Evolutionary conservation across 1,140 invertebrate species (phyloP).

Genomic region (Drosophila littoralis): DNA sequence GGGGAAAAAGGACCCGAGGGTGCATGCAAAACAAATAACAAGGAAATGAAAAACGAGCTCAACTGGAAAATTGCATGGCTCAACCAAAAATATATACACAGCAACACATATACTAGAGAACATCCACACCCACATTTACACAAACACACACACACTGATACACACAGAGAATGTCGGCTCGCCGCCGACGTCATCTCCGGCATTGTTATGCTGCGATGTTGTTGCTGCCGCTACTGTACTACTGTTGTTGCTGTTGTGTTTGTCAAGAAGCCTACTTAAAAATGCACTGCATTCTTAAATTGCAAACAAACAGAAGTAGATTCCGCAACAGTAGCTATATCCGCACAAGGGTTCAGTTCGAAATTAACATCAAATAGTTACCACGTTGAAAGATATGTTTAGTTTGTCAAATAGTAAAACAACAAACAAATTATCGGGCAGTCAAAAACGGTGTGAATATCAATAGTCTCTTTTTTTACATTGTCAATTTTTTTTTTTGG

Average conservation of each 20-base stretch:
- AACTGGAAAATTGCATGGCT: conserved; percentile 75
- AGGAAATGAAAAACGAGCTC: conserved; percentile 80
- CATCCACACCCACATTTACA: conserved; percentile 35
- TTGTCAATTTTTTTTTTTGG: too few species aligned
- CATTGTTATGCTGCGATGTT: conserved; percentile 39
- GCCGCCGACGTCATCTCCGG: conserved; percentile 72
- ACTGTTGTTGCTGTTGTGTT: conserved; percentile 42
- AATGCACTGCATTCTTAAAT: conserved; percentile 75
- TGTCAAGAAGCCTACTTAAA: conserved; percentile 67
- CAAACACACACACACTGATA: conserved; percentile 21
- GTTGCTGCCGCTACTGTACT: conserved; percentile 31
- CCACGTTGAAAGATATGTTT: conserved; percentile 70
- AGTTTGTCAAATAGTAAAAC: conserved; percentile 49
- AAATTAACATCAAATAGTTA: conserved; percentile 74
- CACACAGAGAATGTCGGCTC: conserved; percentile 63
- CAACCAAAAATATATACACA: conserved; percentile 13
- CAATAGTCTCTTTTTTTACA: conserved; percentile 45
- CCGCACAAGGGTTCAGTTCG: conserved; percentile 27
- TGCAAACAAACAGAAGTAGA: conserved; percentile 42
- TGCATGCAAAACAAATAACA: conserved; percentile 77
- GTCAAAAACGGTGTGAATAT: conserved; percentile 63
- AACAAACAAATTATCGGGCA: conserved; percentile 61
- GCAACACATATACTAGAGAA: background rate
- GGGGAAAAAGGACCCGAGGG: conserved; percentile 18
- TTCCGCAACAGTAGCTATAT: conserved; percentile 11